A percentile compares a stretch with the other conserved stretches of the same genome.
These are phyloP conservation scores for Cataglyphis altisquamis DNA, from an alignment of 2,888 invertebrate genomes.

Conservation along the genomic window DNA sequence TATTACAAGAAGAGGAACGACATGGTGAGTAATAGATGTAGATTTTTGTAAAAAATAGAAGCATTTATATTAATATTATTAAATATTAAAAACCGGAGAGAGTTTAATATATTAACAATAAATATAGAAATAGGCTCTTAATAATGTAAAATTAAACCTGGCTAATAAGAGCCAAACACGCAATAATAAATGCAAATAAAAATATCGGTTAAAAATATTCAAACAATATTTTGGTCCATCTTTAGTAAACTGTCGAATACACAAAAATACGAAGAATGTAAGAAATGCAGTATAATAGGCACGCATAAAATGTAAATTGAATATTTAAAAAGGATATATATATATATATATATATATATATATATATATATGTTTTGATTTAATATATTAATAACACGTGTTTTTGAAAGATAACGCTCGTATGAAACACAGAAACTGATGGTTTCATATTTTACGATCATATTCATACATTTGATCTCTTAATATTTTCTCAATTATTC, in stretches of 20 bases:
- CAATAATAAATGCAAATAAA: not conserved
- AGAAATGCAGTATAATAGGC: not conserved
- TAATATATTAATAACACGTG: not conserved
- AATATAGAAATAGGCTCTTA: not conserved
- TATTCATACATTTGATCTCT: not conserved
- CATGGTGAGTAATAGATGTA: not conserved
- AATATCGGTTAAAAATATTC: not conserved
- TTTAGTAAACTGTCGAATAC: not conserved
- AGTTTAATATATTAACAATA: not conserved
- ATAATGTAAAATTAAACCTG: too few relatives aligned
- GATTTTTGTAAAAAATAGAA: not conserved
- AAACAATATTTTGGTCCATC: not conserved
- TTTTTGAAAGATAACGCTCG: not conserved
- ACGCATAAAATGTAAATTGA: not conserved
- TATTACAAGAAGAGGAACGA: too few relatives aligned
- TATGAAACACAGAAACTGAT: not conserved
- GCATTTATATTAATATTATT: not conserved
- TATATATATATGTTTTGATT: not conserved
- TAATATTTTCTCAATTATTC: conserved; percentile 2
- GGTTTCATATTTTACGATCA: not conserved
- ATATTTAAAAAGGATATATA: not conserved
- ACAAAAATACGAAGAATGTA: not conserved
- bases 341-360: not conserved
- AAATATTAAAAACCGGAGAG: not conserved
- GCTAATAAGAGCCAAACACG: too few relatives aligned